A percentile compares a stretch with the other conserved stretches of the same genome.
Evolutionary conservation across 2,113 vertebrate species (phyloP).

Genomic region (Erpornis zantholeuca): DNA sequence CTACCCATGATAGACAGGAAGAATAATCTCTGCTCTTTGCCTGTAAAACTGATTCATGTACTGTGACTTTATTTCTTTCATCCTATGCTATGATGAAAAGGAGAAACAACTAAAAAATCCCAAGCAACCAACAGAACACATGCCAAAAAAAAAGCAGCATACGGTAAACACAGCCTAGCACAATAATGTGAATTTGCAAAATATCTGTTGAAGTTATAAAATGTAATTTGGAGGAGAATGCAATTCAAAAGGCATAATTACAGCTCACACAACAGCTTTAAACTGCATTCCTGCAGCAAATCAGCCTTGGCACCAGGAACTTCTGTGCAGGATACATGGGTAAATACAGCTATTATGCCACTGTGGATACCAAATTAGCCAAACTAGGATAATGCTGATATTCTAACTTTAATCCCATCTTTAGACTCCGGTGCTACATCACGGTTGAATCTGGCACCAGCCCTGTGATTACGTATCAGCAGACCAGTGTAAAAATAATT

Average conservation of each 20-base stretch:
- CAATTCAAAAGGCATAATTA: not conserved
- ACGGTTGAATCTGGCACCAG: not conserved
- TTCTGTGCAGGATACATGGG: not conserved
- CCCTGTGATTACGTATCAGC: not conserved
- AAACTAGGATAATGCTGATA: not conserved
- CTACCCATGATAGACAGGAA: not conserved
- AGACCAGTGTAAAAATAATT: slow-evolving; percentile 47
- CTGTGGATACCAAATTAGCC: not conserved
- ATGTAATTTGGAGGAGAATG: not conserved
- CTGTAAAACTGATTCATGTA: not conserved
- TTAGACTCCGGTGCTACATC: not conserved
- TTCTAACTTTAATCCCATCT: not conserved
- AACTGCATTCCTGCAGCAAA: not conserved
- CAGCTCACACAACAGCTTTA: not conserved
- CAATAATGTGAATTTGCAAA: not conserved
- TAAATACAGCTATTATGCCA: not conserved
- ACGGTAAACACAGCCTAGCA: not conserved
- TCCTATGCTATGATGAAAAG: not conserved
- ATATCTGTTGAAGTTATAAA: not conserved
- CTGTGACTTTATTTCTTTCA: not conserved
- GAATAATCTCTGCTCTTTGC: not conserved
- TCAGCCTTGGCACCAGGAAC: not conserved
- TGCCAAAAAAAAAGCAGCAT: accelerated
- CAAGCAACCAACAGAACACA: not conserved
- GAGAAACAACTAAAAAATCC: not conserved